Evolutionary conservation across 1,140 invertebrate species (phyloP).

Genomic region (Maconellicoccus hirsutus): DNA sequence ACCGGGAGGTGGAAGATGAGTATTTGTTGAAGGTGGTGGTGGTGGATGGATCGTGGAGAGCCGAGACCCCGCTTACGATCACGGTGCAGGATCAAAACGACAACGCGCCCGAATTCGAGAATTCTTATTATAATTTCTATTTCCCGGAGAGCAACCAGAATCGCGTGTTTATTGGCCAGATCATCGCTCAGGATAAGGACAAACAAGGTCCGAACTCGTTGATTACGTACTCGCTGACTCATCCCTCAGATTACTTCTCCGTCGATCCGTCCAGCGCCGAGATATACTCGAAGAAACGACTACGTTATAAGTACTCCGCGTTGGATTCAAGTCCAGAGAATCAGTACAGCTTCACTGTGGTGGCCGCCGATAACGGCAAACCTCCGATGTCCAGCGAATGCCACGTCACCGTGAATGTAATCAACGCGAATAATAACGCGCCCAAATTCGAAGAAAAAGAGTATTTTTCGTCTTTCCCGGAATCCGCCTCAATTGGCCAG

Average conservation of each 20-base stretch:
- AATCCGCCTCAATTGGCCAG: slow-evolving; percentile 56
- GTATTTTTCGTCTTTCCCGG: slow-evolving; percentile 71
- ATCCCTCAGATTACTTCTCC: slow-evolving; percentile 79
- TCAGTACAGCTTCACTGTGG: slow-evolving; percentile 65
- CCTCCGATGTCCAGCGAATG: slow-evolving; percentile 78
- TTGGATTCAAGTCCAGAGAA: slow-evolving; percentile 72
- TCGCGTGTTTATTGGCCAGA: slow-evolving; percentile 74
- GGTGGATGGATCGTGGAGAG: slow-evolving; percentile 76
- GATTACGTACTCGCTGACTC: slow-evolving; percentile 79
- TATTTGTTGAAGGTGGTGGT: slow-evolving; percentile 77
- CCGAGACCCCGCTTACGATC: slow-evolving; percentile 78
- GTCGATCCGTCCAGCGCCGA: slow-evolving; percentile 83
- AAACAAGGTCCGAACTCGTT: slow-evolving; percentile 89
- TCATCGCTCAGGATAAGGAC: slow-evolving; percentile 74
- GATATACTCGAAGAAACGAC: slow-evolving; percentile 68
- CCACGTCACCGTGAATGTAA: slow-evolving; percentile 71
- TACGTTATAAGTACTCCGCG: slow-evolving; percentile 70
- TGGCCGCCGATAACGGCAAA: slow-evolving; percentile 86
- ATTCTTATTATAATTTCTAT: slow-evolving; percentile 76
- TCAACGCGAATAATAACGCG: slow-evolving; percentile 80
- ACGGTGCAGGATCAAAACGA: slow-evolving; percentile 93
- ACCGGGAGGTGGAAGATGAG: slow-evolving; percentile 81
- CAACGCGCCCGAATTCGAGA: slow-evolving; percentile 81
- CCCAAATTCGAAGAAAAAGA: slow-evolving; percentile 61
- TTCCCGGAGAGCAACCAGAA: slow-evolving; percentile 71